phyloP scores from a whole-genome alignment of 2,888 invertebrate species.

The Physocephala rufipes region DNA sequence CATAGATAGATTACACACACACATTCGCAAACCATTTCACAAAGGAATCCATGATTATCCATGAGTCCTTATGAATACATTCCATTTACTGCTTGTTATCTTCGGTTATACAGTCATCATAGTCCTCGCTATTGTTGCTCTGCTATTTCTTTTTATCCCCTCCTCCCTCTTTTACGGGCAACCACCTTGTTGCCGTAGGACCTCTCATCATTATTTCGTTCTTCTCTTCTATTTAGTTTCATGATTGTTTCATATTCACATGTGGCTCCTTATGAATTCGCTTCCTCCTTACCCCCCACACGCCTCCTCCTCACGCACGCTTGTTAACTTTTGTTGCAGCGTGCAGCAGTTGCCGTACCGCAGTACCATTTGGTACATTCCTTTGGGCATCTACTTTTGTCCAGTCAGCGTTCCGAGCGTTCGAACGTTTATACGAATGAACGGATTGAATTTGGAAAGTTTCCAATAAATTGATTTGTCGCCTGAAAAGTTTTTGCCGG shows the following conservation, averaged over 20 bases:
- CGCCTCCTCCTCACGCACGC: not conserved
- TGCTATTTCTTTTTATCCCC: not conserved
- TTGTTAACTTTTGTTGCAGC: not conserved
- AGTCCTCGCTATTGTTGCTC: too few relatives aligned
- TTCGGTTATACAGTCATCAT: constrained; percentile 3
- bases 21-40: not conserved
- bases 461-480: constrained; percentile 55
- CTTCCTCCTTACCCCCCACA: not conserved
- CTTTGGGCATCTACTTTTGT: constrained; percentile 38
- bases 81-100: constrained; percentile 5
- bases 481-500: constrained; percentile 49
- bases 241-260: constrained; percentile 17
- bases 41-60: not conserved
- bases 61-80: not conserved
- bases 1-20: too few relatives aligned
- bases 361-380: constrained; percentile 7
- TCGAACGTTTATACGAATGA: not conserved
- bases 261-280: not conserved
- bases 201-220: too few relatives aligned
- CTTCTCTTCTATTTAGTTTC: too few relatives aligned
- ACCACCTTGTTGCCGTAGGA: too few relatives aligned
- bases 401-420: constrained; percentile 30
- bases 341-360: too few relatives aligned
- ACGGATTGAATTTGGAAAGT: constrained; percentile 45
- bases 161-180: too few relatives aligned